Conservation (phyloP, 2,113 vertebrate genomes). For the Kobus ellipsiprymnus region DNA sequence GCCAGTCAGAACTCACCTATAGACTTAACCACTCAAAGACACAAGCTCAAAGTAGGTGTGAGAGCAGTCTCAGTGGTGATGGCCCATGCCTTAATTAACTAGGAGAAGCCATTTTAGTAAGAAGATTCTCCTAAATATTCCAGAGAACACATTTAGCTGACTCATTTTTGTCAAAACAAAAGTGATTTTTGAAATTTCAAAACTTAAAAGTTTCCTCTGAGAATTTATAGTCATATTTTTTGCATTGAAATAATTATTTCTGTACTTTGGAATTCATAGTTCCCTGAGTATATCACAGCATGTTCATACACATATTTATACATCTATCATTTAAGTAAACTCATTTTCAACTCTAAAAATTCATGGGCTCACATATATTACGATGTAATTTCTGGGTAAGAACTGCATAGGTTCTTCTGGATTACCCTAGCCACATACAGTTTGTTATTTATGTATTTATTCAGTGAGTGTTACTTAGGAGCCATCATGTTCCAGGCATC, state of each 20-base stretch:
- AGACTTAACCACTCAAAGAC: neutral
- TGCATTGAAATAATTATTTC: constrained; percentile 39
- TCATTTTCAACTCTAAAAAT: constrained; percentile 45
- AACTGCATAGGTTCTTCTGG: neutral
- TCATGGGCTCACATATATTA: constrained; percentile 17
- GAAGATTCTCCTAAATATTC: neutral
- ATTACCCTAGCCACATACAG: constrained; percentile 11
- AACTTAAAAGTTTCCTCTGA: neutral
- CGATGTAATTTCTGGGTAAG: constrained; percentile 40
- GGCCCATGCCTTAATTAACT: neutral
- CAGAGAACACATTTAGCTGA: neutral
- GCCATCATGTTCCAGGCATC: neutral
- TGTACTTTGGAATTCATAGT: constrained; percentile 23
- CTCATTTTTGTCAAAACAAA: constrained; percentile 34
- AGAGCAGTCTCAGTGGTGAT: neutral
- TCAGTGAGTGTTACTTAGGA: constrained; percentile 13
- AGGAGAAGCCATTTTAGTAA: neutral
- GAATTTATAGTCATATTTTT: constrained; percentile 28
- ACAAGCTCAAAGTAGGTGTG: neutral
- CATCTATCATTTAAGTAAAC: constrained; percentile 30
- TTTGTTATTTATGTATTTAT: constrained; percentile 42
- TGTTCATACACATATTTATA: constrained; percentile 41
- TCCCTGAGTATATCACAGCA: neutral
- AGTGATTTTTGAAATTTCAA: neutral
- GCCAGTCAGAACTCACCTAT: neutral